These are phyloP conservation scores for Tachina lurida DNA, from an alignment of 2,888 invertebrate genomes.

Conservation along the genomic window DNA sequence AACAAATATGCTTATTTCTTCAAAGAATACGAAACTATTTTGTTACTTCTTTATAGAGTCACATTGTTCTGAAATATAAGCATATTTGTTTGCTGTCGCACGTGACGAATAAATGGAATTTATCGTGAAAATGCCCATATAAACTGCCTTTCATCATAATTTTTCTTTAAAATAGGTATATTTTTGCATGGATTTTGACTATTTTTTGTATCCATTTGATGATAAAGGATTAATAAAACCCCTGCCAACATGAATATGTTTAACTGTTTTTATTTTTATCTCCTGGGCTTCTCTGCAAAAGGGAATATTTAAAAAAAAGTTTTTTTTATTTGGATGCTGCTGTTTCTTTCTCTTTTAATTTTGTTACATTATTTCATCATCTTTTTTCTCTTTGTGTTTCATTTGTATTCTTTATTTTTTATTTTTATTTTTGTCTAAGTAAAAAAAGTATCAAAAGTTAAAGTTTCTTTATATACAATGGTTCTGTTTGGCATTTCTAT, in stretches of 20 bases:
- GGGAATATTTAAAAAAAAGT: neutral
- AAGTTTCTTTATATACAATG: constrained; percentile 15
- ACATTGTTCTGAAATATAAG: too few species aligned
- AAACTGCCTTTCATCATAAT: too few species aligned
- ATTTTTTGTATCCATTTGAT: too few species aligned
- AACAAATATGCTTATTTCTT: too few species aligned
- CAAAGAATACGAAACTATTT: too few species aligned
- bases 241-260: neutral
- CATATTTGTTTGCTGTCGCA: too few species aligned
- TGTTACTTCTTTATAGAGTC: too few species aligned
- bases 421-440: neutral
- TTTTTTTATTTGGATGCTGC: constrained; percentile 11
- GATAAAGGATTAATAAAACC: too few species aligned
- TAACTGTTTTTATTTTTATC: neutral
- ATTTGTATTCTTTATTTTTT: neutral
- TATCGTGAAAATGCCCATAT: too few species aligned
- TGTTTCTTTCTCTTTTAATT: constrained; percentile 16
- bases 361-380: constrained; percentile 16
- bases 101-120: too few species aligned
- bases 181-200: too few species aligned
- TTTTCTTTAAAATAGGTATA: too few species aligned
- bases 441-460: constrained; percentile 22
- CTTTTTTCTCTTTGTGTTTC: neutral
- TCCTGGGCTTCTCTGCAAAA: neutral
- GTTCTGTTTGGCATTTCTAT: neutral